Evolutionary conservation across 2,888 invertebrate genomes (phyloP).

Genomic region (Amphipoea oculea): DNA sequence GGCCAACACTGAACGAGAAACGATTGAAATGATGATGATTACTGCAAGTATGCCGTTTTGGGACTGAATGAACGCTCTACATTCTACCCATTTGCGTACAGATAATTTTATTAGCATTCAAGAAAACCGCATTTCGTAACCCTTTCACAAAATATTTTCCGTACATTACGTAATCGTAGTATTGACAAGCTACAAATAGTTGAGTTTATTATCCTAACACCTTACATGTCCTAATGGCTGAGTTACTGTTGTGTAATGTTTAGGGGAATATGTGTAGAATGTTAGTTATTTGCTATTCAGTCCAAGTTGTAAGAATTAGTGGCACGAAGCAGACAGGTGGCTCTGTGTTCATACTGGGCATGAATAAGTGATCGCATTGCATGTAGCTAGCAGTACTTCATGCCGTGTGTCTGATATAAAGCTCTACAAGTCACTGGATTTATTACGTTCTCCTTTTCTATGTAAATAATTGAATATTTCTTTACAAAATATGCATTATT

Average conservation of each 20-base stretch:
- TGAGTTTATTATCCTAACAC: conserved; percentile 25
- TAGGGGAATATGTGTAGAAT: conserved; percentile 34
- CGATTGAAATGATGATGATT: neutral
- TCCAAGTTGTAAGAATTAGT: conserved; percentile 53
- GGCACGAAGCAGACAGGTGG: conserved; percentile 53
- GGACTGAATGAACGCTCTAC: conserved; percentile 9
- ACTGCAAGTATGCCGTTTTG: neutral
- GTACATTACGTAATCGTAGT: conserved; percentile 30
- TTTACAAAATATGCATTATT: conserved; percentile 1
- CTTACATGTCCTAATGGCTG: conserved; percentile 20
- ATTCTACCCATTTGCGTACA: neutral
- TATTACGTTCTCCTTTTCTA: neutral
- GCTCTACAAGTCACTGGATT: conserved; percentile 14
- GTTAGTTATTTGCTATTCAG: conserved; percentile 50
- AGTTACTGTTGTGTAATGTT: conserved; percentile 38
- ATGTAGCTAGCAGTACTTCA: conserved; percentile 14
- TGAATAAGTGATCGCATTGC: conserved; percentile 54
- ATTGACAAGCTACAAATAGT: conserved; percentile 12
- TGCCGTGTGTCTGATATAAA: conserved; percentile 22
- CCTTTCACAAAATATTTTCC: conserved; percentile 23
- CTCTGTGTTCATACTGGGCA: conserved; percentile 28
- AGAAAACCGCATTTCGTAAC: conserved; percentile 23
- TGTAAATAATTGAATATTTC: conserved; percentile 8
- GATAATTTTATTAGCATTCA: conserved; percentile 1
- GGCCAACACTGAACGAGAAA: neutral